Percentiles rank a stretch among this genome's conserved stretches.
Conservation (phyloP, 2,888 invertebrate species). For the Terebella lapidaria region DNA sequence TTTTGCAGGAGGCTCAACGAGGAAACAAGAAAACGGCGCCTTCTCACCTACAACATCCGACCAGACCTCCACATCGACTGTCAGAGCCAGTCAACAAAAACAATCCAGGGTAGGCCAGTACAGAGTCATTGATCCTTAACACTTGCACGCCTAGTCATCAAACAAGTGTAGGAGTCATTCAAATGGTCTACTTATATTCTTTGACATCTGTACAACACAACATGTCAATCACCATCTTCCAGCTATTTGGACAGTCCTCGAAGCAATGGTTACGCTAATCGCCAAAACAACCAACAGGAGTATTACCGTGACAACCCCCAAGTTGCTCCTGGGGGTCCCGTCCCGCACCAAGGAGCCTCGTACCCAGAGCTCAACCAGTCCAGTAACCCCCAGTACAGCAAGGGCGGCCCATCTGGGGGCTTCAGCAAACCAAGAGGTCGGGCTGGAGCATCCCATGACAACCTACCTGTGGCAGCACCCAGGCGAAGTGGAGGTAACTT, state of each 20-base stretch:
- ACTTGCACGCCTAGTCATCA: too few species aligned
- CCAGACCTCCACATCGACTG: conserved; percentile 56
- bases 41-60: conserved; percentile 16
- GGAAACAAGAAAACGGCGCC: not conserved
- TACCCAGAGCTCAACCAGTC: not conserved
- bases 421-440: too few species aligned
- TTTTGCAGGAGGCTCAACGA: not conserved
- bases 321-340: not conserved
- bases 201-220: too few species aligned
- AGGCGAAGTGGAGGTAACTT: too few species aligned
- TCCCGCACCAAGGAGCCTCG: not conserved
- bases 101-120: conserved; percentile 6
- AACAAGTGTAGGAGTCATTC: too few species aligned
- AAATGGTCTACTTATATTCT: too few species aligned
- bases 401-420: not conserved
- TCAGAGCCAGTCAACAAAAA: conserved; percentile 59
- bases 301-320: not conserved
- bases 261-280: not conserved
- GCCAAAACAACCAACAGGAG: not conserved
- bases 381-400: not conserved
- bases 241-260: not conserved
- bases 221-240: not conserved
- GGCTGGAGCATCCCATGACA: too few species aligned
- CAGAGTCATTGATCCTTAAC: too few species aligned
- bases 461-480: too few species aligned